These are phyloP conservation scores for Zelostemma sp. DNA, from an alignment of 1,140 invertebrate species.

Conservation along the genomic window DNA sequence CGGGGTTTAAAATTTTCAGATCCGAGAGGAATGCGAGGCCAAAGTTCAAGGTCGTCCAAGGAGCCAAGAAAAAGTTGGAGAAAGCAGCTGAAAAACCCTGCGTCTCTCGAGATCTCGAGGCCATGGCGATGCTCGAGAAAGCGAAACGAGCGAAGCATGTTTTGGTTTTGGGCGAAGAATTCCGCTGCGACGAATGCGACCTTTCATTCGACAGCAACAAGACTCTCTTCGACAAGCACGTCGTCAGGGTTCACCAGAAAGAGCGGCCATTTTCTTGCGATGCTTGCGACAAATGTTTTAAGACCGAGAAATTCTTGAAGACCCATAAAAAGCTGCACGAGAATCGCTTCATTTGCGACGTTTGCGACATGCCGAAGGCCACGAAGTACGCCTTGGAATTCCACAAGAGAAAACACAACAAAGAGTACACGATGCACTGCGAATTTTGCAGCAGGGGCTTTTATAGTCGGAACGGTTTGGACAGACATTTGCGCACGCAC, in stretches of 20 bases:
- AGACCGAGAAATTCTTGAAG: conserved; percentile 67
- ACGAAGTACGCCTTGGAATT: conserved; percentile 55
- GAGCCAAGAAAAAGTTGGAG: too few species aligned
- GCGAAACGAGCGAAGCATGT: too few species aligned
- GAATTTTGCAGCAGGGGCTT: conserved; percentile 60
- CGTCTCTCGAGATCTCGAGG: too few species aligned
- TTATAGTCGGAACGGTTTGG: conserved; percentile 57
- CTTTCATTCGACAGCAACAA: background rate
- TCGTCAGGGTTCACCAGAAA: conserved; percentile 45
- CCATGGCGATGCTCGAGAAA: too few species aligned
- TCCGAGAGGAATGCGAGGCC: too few species aligned
- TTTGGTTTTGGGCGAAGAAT: too few species aligned
- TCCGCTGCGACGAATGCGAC: background rate
- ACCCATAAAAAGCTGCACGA: conserved; percentile 69
- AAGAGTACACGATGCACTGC: conserved; percentile 57
- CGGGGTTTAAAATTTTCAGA: too few species aligned
- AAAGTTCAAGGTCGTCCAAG: too few species aligned
- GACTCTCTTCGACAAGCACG: conserved; percentile 31
- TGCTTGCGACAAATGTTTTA: conserved; percentile 74
- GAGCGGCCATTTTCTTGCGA: conserved; percentile 58
- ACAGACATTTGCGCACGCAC: conserved; percentile 62
- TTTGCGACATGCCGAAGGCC: conserved; percentile 78
- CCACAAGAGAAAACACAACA: conserved; percentile 59
- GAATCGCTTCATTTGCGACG: conserved; percentile 86
- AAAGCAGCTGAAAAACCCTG: too few species aligned